Evolutionary conservation across 2,888 invertebrate genomes (phyloP).

Genomic region (Chaetoderma sp.): DNA sequence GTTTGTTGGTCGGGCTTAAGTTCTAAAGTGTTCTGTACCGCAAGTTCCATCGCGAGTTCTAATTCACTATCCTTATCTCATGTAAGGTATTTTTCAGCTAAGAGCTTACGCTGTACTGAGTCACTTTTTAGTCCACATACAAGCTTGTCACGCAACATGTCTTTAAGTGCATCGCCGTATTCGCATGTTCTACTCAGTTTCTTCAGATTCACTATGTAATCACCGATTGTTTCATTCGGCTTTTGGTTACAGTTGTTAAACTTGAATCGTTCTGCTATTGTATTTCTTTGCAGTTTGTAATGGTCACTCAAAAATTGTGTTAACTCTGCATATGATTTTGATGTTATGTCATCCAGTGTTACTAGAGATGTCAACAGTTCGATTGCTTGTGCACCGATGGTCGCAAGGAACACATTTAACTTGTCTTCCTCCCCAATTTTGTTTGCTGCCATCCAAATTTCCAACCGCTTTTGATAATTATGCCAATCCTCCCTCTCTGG

Average conservation of each 20-base stretch:
- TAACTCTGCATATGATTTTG: slow-evolving; percentile 25
- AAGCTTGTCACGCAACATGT: slow-evolving; percentile 31
- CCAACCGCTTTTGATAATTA: slow-evolving; percentile 27
- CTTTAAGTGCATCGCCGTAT: slow-evolving; percentile 19
- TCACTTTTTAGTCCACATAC: slow-evolving; percentile 31
- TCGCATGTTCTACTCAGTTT: slow-evolving; percentile 31
- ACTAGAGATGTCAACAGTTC: slow-evolving; percentile 1
- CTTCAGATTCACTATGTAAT: slow-evolving; percentile 23
- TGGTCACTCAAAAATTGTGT: slow-evolving; percentile 19
- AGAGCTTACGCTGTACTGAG: slow-evolving; percentile 20
- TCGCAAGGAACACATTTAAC: slow-evolving; percentile 25
- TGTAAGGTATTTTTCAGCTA: slow-evolving; percentile 19
- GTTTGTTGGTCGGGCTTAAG: too few relatives aligned
- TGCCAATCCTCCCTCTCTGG: slow-evolving; percentile 32
- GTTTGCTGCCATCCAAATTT: slow-evolving; percentile 32
- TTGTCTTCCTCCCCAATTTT: too few relatives aligned
- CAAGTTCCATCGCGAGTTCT: too few relatives aligned
- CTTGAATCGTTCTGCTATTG: slow-evolving; percentile 30
- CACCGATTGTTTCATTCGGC: slow-evolving; percentile 11
- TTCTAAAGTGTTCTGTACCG: too few relatives aligned
- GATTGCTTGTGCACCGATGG: slow-evolving; percentile 35
- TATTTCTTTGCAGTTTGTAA: slow-evolving; percentile 25
- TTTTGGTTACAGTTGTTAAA: slow-evolving; percentile 10
- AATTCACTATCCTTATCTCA: too few relatives aligned
- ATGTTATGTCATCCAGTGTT: slow-evolving; percentile 27